Conservation (phyloP, 2,888 invertebrate species). For the Nezara viridula region DNA sequence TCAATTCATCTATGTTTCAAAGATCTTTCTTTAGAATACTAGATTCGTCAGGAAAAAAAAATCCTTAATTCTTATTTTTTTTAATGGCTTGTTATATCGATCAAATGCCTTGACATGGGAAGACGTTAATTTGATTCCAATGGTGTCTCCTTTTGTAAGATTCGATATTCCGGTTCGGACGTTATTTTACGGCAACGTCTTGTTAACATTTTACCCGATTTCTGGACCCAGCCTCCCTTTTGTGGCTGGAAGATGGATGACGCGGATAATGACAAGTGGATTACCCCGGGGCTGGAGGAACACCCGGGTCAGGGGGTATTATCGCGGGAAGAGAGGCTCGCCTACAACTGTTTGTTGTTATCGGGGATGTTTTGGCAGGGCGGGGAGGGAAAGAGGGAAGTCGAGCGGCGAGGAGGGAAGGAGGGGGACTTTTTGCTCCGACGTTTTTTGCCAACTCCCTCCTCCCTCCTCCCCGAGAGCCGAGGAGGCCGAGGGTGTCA, state of each 20-base stretch:
- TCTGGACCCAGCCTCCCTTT: background rate
- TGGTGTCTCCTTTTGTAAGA: background rate
- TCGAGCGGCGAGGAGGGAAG: too few species aligned
- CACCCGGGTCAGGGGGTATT: background rate
- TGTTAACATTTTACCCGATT: background rate
- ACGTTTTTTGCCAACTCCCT: background rate
- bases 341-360: constrained; percentile 19
- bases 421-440: background rate
- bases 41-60: too few species aligned
- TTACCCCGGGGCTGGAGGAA: background rate
- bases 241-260: constrained; percentile 1
- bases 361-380: constrained; percentile 31
- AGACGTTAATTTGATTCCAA: background rate
- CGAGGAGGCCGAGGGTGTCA: background rate
- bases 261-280: constrained; percentile 9
- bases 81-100: background rate
- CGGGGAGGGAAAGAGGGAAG: constrained; percentile 51
- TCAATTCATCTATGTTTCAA: too few species aligned
- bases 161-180: background rate
- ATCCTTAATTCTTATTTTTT: background rate
- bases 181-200: background rate
- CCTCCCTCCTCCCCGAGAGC: background rate
- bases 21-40: too few species aligned
- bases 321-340: background rate
- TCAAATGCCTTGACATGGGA: background rate